These are phyloP conservation scores for Pituophis catenifer DNA, from an alignment of 2,113 vertebrate genomes.

Conservation along the genomic window DNA sequence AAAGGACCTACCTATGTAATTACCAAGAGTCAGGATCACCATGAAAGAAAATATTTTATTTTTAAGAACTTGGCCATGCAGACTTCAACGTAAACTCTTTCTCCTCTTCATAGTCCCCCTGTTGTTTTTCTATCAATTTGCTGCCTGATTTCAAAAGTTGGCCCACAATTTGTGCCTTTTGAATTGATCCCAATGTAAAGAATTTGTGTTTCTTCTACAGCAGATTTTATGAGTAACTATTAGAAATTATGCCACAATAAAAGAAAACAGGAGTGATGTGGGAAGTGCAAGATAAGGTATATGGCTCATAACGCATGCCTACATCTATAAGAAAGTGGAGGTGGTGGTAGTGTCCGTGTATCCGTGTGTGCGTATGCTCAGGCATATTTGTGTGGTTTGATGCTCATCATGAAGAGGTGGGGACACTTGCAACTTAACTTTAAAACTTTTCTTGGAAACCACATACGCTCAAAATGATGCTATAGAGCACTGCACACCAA, in stretches of 20 bases:
- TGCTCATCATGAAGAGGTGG: neutral
- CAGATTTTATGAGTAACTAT: neutral
- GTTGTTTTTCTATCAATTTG: neutral
- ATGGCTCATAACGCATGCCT: neutral
- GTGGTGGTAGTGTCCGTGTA: neutral
- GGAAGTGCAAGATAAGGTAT: neutral
- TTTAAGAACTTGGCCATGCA: neutral
- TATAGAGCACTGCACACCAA: too few relatives aligned
- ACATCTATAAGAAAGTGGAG: neutral
- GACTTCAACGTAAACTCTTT: neutral
- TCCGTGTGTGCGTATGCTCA: neutral
- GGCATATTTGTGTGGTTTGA: neutral
- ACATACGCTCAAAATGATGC: too few relatives aligned
- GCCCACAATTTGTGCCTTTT: neutral
- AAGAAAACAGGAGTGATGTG: neutral
- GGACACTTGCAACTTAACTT: neutral
- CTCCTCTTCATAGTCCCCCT: neutral
- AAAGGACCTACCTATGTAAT: neutral
- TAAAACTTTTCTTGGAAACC: neutral
- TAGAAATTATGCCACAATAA: neutral
- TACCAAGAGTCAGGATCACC: neutral
- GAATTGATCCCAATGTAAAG: neutral
- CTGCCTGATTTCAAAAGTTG: neutral
- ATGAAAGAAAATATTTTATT: neutral
- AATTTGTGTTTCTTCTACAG: neutral